Evolutionary conservation across 2,888 invertebrate genomes (phyloP).

Genomic region (Pachycephus smyrnensis): DNA sequence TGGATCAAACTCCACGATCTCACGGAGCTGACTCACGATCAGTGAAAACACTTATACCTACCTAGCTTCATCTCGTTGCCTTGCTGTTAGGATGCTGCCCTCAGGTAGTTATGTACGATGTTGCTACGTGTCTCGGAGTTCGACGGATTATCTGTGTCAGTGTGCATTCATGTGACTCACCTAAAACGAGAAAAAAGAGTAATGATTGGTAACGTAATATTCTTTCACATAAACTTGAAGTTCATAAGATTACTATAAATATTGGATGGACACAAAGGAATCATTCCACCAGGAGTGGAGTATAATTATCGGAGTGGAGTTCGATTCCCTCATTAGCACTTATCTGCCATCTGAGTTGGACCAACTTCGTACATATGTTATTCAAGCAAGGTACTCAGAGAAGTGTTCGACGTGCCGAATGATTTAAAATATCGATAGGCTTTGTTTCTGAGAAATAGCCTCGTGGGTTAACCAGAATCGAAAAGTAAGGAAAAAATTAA

Average conservation of each 20-base stretch:
- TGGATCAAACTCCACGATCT: slow-evolving; percentile 22
- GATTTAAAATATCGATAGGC: background rate
- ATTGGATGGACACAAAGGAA: background rate
- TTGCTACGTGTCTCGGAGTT: background rate
- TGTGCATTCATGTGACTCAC: background rate
- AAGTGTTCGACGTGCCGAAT: background rate
- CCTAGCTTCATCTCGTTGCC: background rate
- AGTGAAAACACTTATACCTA: slow-evolving; percentile 5
- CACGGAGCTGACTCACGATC: slow-evolving; percentile 10
- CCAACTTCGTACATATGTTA: background rate
- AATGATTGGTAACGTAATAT: background rate
- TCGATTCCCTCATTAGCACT: slow-evolving; percentile 35
- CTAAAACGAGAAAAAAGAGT: background rate
- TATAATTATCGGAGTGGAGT: background rate
- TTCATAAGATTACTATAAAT: background rate
- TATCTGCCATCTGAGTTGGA: slow-evolving; percentile 24
- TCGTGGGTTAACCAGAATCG: background rate
- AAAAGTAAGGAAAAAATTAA: background rate
- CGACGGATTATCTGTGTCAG: background rate
- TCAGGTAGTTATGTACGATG: background rate
- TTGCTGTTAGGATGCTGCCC: background rate
- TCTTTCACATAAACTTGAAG: background rate
- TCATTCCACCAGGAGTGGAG: background rate
- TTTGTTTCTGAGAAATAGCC: background rate
- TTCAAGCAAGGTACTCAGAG: background rate